Conservation (phyloP, 2,113 vertebrate species). For the Chaetodon trifascialis region DNA sequence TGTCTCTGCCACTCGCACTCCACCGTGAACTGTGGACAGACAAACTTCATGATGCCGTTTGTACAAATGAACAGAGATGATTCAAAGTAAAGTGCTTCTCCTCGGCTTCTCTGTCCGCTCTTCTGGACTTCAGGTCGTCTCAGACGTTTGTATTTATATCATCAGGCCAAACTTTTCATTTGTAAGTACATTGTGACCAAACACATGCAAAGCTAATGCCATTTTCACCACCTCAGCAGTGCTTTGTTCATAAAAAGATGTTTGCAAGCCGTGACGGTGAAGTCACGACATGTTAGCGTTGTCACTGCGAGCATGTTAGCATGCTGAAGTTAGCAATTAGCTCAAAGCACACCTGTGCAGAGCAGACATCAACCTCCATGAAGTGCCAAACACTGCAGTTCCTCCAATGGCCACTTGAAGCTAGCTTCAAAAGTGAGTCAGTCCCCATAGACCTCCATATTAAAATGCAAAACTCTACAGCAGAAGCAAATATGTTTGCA, state of each 20-base stretch:
- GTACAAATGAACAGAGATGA: not conserved
- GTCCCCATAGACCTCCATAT: no score
- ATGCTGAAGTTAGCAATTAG: no score
- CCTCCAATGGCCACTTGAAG: no score
- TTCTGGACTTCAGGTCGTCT: no score
- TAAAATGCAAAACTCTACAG: no score
- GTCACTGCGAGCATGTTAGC: not conserved
- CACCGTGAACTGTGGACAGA: constrained; percentile 88
- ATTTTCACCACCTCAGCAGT: not conserved
- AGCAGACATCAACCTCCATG: no score
- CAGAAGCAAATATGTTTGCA: no score
- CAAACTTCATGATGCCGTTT: not conserved
- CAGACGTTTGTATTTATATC: no score
- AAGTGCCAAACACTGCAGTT: no score
- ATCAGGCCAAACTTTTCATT: no score
- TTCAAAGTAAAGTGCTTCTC: not conserved
- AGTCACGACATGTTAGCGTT: not conserved
- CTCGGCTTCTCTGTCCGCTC: not conserved
- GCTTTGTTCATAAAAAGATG: not conserved
- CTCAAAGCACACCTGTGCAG: no score
- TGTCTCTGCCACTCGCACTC: constrained; percentile 94
- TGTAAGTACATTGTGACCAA: not conserved
- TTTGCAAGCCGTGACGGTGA: not conserved
- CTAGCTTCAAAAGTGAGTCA: no score
- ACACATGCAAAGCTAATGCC: not conserved